These are phyloP conservation scores for Xerus inauris DNA, from an alignment of 2,113 vertebrate species.

Conservation along the genomic window DNA sequence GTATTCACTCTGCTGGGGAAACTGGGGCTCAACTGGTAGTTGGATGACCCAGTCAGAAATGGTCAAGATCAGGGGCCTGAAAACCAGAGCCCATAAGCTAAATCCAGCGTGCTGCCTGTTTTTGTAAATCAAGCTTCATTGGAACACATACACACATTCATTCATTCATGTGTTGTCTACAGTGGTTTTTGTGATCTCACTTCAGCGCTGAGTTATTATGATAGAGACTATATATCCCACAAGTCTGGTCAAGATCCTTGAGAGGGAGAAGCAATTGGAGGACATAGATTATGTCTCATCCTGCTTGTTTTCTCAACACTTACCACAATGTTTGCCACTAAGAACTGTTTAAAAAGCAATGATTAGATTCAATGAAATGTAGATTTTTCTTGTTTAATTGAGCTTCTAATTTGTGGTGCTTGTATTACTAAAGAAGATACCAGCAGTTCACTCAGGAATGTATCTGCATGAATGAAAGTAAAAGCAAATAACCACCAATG, in stretches of 20 bases:
- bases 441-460: neutral
- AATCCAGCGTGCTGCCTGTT: neutral
- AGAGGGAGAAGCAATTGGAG: neutral
- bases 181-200: neutral
- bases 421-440: neutral
- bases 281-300: neutral
- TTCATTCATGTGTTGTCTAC: neutral
- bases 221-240: neutral
- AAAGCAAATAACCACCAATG: neutral
- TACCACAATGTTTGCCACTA: neutral
- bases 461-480: neutral
- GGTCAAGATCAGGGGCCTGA: neutral
- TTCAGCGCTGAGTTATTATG: neutral
- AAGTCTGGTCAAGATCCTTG: neutral
- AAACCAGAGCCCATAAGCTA: neutral
- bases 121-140: slow-evolving; percentile 18
- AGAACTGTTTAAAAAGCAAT: neutral
- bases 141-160: neutral
- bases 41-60: neutral
- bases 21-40: neutral
- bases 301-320: neutral
- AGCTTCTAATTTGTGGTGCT: neutral
- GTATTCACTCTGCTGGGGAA: neutral
- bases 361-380: neutral
- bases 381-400: neutral